Base-by-base conservation (phyloP, 37 sponge, comb jelly and placozoan species). In the Corticium candelabrum region DNA sequence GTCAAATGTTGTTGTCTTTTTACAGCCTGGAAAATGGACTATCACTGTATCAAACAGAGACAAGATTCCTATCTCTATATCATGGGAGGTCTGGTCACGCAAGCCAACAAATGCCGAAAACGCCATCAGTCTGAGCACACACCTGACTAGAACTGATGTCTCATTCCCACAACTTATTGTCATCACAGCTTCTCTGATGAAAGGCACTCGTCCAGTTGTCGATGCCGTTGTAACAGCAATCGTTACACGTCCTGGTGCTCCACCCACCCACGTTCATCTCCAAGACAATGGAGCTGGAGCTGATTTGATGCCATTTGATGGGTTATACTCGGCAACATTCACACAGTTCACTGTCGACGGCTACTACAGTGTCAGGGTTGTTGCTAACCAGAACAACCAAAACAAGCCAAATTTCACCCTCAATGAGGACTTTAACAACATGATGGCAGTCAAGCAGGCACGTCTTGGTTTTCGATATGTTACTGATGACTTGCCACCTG, bases 271-370 rank as follows among this genome's bases (percentile, higher is more conserved):
- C 29, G 7, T 36, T 11, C 11, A 76, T 35, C 29, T 76, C 32
- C 62, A 68, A 11, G 11, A 35, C 67, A 57, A 76, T 7, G 57
- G 62, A 39, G 40, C 11, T 7, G 30, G 62, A 35, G 68, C 77
- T n/a, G 77, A 76, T 35, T 4, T n/a, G 21, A 21, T 76, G 31
- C 5, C 11, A 67, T 7, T 27, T 4, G 77, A 76, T 68, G 77
- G 77, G 27, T 4, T 76, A 5, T 76, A 76, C 67, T 62, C 77
- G 62, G 77, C 67, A 11, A 68, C 67, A 15, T 76, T 76, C 67
- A 35, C 77, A n/a, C 67, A 76, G 67, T 76, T 35, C 67, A 76
- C 27, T 11, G 68, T 5, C 5, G 32, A 56, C 29, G 77, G 77
- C 5, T 15, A 29, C 7, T 76, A 76, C 68, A 76, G 27, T 68